Evolutionary conservation across 2,113 vertebrate genomes (phyloP), one percentile per base, ranked within the genome.

Genomic region (Campylomormyrus tamandua): DNA sequence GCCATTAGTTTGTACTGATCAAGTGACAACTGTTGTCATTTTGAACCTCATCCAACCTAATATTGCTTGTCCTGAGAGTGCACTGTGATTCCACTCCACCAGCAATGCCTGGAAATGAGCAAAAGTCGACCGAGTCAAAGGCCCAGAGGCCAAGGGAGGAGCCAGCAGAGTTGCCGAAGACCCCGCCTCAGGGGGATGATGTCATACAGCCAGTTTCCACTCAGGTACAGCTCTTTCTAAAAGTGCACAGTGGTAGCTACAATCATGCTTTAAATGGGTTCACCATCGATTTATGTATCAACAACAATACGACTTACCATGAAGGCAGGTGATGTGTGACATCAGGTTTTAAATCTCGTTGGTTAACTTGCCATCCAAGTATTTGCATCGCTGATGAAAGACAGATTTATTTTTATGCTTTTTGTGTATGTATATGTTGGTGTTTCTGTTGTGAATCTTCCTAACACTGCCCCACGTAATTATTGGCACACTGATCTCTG

Each of bases 71-170:
- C 10, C 62, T 70, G 39, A 88, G 56, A n/a, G 88, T 50, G 62
- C 17, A 49, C 15, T 74, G 46, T 77, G 45, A 17, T 56, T 21
- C 53, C 80, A 35, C 74, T 56, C 49, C 10, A n/a, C 27, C 50
- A 56, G 74, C 49, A 89, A 89, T 89, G 89, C 89, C 89, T 10
- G 89, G 89, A 83, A 83, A 83, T 89, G 89, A 83, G 21, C 89
- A 15, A 5, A 83, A 27, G 49, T 3, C 15, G 35, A 17, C 8
- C 3, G 77, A 56, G 89, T 52, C 31, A 21, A 50, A 80, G 62
- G 24, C 27, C 48, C 74, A 56, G 49, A 49, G 35, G 50, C 77
- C 77, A 10, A 83, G 9, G 77, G 48, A 52, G 48, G 77, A 45
- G 50, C 19, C 89, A 42, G 21, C 50, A 2, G 87, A 56, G 49